Evolutionary conservation across 92 coral and sea anemone species (phyloP).

Genomic region (Zoanthus sociatus): DNA sequence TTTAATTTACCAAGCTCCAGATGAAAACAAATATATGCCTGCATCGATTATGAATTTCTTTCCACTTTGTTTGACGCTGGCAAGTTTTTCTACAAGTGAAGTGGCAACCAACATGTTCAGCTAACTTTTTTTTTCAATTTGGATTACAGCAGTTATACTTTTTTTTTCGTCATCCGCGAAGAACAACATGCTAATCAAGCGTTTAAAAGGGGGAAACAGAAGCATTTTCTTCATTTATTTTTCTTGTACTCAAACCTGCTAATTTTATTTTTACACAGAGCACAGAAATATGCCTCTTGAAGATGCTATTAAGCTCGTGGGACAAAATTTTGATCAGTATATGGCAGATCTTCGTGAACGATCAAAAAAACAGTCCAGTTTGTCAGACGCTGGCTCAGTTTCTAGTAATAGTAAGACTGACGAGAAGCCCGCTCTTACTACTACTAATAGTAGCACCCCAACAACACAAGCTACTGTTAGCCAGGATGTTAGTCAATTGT

Average conservation of each 20-base stretch:
- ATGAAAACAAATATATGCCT: too few species aligned
- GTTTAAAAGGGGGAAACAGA: background rate
- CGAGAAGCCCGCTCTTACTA: conserved; percentile 59
- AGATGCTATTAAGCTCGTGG: conserved; percentile 97
- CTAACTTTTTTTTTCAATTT: background rate
- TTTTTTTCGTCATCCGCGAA: conserved; percentile 10
- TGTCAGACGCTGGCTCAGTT: conserved; percentile 53
- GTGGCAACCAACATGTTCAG: too few species aligned
- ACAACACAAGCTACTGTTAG: conserved; percentile 24
- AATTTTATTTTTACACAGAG: conserved; percentile 97
- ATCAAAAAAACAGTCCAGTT: conserved; percentile 49
- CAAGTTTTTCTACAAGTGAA: too few species aligned
- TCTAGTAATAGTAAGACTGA: conserved; percentile 51
- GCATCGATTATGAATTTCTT: too few species aligned
- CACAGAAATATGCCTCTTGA: conserved; percentile 99
- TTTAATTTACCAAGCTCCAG: too few species aligned
- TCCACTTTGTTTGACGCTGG: too few species aligned
- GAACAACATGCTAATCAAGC: conserved; percentile 25
- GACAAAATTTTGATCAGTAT: conserved; percentile 98
- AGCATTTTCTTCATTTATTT: conserved; percentile 25
- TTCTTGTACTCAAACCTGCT: conserved; percentile 57
- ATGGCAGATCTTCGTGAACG: conserved; percentile 99
- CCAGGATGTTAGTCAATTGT: conserved; percentile 57
- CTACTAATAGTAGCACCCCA: conserved; percentile 28
- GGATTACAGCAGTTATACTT: conserved; percentile 16